These are phyloP conservation scores for Chelmon rostratus DNA, from an alignment of 2,797 vertebrate species.

Conservation along the genomic window DNA sequence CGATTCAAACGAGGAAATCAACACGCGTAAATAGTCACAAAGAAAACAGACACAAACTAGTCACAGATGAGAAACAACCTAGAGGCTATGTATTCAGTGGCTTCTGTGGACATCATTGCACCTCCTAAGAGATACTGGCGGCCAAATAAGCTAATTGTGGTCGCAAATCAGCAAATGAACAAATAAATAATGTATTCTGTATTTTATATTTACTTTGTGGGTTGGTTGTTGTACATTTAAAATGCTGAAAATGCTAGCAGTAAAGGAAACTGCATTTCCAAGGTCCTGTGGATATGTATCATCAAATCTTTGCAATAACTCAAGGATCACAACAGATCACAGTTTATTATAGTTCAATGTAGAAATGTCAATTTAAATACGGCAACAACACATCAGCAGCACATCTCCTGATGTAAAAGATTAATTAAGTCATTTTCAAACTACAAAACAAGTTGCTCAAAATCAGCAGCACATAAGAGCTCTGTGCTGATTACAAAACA, in stretches of 20 bases:
- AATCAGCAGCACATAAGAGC: neutral
- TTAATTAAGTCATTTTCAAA: neutral
- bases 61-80: neutral
- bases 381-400: neutral
- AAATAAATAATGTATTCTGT: neutral
- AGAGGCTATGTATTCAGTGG: neutral
- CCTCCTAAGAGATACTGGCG: neutral
- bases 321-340: neutral
- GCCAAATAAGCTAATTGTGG: neutral
- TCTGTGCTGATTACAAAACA: neutral
- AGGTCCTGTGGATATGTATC: neutral
- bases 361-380: neutral
- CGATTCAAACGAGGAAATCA: neutral
- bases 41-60: neutral
- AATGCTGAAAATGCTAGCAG: neutral
- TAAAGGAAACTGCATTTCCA: slow-evolving; percentile 18
- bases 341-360: too few species aligned
- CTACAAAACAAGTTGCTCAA: neutral
- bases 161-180: neutral
- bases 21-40: neutral
- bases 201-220: neutral
- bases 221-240: neutral
- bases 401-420: neutral
- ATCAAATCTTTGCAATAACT: neutral
- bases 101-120: neutral